Conservation (phyloP, 1,140 invertebrate genomes). For the Drosophila erecta region DNA sequence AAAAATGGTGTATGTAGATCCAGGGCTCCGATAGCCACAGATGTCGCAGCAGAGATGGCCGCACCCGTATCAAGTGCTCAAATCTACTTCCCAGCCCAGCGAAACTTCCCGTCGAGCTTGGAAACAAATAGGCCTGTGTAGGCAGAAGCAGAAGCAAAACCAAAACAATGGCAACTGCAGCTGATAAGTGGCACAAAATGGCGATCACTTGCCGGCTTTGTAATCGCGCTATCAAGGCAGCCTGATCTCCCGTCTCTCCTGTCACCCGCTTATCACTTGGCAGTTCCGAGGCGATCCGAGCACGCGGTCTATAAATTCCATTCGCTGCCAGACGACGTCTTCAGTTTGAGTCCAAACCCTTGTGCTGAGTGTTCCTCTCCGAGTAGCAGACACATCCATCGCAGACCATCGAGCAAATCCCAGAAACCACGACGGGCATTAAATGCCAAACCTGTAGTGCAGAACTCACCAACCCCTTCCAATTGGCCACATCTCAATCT, state of each 20-base stretch:
- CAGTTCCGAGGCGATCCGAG: constrained; percentile 21
- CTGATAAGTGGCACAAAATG: constrained; percentile 72
- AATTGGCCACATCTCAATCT: constrained; percentile 7
- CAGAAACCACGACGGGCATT: constrained; percentile 37
- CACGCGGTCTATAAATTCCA: constrained; percentile 60
- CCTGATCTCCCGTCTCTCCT: constrained; percentile 61
- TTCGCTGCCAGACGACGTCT: constrained; percentile 13
- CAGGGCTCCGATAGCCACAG: background rate
- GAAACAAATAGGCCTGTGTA: constrained; percentile 25
- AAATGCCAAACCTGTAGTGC: constrained; percentile 36
- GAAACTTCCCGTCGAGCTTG: constrained; percentile 12
- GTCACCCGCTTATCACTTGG: constrained; percentile 35
- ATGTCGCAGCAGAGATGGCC: background rate
- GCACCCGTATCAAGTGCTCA: constrained; percentile 7
- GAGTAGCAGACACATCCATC: constrained; percentile 5
- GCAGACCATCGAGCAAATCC: constrained; percentile 31
- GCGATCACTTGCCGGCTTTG: constrained; percentile 42
- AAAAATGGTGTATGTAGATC: constrained; percentile 5
- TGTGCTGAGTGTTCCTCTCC: constrained; percentile 26
- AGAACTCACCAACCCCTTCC: background rate
- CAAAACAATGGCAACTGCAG: constrained; percentile 29
- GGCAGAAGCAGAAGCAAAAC: constrained; percentile 27
- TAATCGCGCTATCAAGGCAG: constrained; percentile 45
- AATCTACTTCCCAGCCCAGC: constrained; percentile 25
- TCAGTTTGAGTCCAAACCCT: constrained; percentile 69